phyloP scores from a whole-genome alignment of 2,797 vertebrate species.

The Echiichthys vipera region DNA sequence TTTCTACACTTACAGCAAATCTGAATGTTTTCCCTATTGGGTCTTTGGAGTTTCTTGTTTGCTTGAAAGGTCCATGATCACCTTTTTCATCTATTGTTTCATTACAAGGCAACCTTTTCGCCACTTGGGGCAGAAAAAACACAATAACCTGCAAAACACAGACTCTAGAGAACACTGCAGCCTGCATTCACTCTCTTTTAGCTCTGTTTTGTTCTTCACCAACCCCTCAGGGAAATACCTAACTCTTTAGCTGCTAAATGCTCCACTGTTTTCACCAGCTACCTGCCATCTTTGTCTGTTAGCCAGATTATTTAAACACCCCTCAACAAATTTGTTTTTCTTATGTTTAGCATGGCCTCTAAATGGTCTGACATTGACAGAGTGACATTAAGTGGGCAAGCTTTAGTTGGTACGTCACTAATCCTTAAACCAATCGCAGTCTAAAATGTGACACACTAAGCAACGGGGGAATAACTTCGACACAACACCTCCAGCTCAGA shows the following conservation, averaged over 20 bases:
- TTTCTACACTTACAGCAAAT: not conserved
- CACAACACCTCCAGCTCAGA: no score
- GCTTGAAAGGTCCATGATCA: not conserved
- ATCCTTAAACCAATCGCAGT: no score
- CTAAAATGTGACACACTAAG: no score
- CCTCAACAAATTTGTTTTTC: no score
- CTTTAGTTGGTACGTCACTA: no score
- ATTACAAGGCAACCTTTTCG: not conserved
- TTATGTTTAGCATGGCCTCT: no score
- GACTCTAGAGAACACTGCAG: not conserved
- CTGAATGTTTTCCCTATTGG: not conserved
- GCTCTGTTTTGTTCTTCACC: slow-evolving; percentile 6
- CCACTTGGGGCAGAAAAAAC: not conserved
- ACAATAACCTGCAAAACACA: not conserved
- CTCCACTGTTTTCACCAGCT: not conserved
- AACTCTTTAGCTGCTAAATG: not conserved
- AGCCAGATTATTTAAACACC: not conserved
- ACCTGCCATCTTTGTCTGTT: not conserved
- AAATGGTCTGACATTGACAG: no score
- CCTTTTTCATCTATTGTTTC: not conserved
- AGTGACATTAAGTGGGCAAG: no score
- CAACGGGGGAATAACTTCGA: no score
- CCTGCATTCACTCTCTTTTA: not conserved
- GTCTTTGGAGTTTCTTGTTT: not conserved
- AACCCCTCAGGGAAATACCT: not conserved